Conservation (phyloP, 2,888 invertebrate genomes). For the Melanostoma scalare region DNA sequence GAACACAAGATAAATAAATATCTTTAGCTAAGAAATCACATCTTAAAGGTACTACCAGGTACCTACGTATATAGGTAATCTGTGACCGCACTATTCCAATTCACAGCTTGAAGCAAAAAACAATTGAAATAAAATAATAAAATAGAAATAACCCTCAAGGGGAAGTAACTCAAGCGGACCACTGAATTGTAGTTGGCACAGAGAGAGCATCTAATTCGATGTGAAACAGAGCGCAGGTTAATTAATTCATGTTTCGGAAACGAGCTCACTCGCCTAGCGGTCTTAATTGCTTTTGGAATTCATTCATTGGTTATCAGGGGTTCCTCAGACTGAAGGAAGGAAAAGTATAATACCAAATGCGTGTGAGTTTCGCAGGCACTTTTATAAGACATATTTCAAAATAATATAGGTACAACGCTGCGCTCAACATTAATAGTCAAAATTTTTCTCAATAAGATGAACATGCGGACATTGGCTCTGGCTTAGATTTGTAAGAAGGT, state of each 20-base stretch:
- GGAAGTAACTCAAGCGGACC: conserved; percentile 55
- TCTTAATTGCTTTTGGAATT: conserved; percentile 59
- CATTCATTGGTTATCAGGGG: conserved; percentile 43
- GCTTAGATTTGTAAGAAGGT: not conserved
- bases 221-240: conserved; percentile 67
- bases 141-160: not conserved
- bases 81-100: conserved; percentile 50
- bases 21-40: conserved; percentile 32
- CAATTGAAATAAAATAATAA: not conserved
- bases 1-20: conserved; percentile 27
- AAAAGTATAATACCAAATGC: not conserved
- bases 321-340: conserved; percentile 15
- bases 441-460: conserved; percentile 34
- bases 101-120: conserved; percentile 10
- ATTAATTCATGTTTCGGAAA: conserved; percentile 60
- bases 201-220: conserved; percentile 35
- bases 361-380: conserved; percentile 8
- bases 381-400: conserved; percentile 15
- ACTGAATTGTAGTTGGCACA: conserved; percentile 28
- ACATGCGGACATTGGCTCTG: not conserved
- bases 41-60: not conserved
- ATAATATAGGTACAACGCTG: conserved; percentile 25
- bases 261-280: conserved; percentile 21
- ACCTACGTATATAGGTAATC: conserved; percentile 47
- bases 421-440: not conserved